A percentile compares a stretch with the other conserved stretches of the same genome.
Conservation (phyloP, 2,888 invertebrate genomes). For the Euclidia mi region DNA sequence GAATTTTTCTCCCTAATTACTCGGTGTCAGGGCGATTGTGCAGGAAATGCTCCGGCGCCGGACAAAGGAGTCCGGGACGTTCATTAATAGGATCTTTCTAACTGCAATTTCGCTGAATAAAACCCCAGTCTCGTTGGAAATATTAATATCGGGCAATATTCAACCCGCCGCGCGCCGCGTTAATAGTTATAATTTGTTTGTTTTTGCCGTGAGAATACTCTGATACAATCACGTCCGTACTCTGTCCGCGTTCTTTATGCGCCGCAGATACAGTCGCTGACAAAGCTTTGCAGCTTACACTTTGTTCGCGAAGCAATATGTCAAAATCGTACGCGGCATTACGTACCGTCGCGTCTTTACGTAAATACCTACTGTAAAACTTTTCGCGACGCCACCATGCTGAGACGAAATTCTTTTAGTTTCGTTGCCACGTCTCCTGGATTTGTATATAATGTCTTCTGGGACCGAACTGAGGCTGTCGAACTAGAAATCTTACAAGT, state of each 20-base stretch:
- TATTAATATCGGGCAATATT: conserved; percentile 87
- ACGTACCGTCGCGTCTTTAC: conserved; percentile 51
- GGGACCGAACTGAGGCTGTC: conserved; percentile 48
- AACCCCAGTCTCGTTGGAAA: conserved; percentile 79
- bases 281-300: conserved; percentile 47
- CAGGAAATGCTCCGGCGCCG: conserved; percentile 83
- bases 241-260: conserved; percentile 39
- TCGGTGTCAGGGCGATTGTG: conserved; percentile 88
- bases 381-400: conserved; percentile 43
- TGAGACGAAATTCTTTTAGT: conserved; percentile 54
- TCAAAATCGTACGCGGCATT: conserved; percentile 50
- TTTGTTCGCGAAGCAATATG: conserved; percentile 52
- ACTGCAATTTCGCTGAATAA: conserved; percentile 88
- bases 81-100: conserved; percentile 90
- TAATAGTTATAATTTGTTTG: conserved; percentile 84
- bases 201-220: conserved; percentile 57
- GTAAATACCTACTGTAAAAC: conserved; percentile 50
- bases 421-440: conserved; percentile 34
- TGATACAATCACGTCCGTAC: conserved; percentile 45
- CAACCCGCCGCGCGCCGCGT: conserved; percentile 71
- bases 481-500: conserved; percentile 55
- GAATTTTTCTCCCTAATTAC: conserved; percentile 90
- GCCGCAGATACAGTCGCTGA: conserved; percentile 39
- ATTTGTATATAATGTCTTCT: conserved; percentile 56
- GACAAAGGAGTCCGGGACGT: conserved; percentile 86